Percentiles rank a stretch among this genome's conserved stretches.
phyloP scores from a whole-genome alignment of 1,140 invertebrate genomes.

The Lanistes nyassanus region DNA sequence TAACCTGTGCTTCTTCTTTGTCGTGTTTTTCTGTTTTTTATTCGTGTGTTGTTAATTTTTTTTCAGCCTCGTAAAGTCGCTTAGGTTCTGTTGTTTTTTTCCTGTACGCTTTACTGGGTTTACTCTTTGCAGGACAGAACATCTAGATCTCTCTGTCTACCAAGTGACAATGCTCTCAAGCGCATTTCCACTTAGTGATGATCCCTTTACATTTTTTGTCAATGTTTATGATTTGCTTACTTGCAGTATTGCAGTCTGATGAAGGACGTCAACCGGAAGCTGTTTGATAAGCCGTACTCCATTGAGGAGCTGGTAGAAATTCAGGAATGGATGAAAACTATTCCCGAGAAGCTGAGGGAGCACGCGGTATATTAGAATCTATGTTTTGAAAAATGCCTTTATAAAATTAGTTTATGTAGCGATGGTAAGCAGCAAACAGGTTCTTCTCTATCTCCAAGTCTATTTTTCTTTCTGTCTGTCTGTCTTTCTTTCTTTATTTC shows the following conservation, averaged over 20 bases:
- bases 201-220: no score
- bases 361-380: slow-evolving; percentile 50
- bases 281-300: slow-evolving; percentile 71
- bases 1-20: neutral
- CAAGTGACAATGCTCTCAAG: no score
- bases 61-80: neutral
- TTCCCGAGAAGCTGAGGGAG: slow-evolving; percentile 74
- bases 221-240: no score
- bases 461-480: no score
- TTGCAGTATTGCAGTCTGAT: neutral
- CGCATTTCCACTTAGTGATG: no score
- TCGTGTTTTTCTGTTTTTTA: neutral
- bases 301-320: slow-evolving; percentile 81
- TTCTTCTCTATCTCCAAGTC: no score
- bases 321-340: slow-evolving; percentile 80
- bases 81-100: neutral
- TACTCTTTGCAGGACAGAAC: no score
- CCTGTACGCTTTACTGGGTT: no score
- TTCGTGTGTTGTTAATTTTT: neutral
- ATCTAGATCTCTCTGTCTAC: no score
- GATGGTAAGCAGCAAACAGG: no score
- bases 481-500: no score
- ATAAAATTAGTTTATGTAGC: no score
- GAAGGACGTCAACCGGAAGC: neutral
- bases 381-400: neutral